Percentiles rank a stretch among this genome's conserved stretches.
Conservation (phyloP, 2,888 invertebrate genomes). For the Troides oblongomaculatus region DNA sequence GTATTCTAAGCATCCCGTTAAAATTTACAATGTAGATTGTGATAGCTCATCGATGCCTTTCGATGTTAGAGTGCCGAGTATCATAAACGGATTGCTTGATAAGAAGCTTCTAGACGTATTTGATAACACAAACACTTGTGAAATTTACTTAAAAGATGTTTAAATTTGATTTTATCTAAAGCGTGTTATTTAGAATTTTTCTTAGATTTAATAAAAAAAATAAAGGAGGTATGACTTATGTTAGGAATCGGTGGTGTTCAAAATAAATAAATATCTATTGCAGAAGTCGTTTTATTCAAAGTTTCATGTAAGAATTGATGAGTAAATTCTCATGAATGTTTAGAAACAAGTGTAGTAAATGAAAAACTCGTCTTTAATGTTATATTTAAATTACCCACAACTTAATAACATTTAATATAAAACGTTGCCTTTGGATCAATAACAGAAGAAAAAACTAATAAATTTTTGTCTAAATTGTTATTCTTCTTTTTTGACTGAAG, state of each 20-base stretch:
- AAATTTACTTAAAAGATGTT: not conserved
- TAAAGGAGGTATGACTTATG: not conserved
- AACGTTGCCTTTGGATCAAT: no score
- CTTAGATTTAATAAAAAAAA: not conserved
- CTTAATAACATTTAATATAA: no score
- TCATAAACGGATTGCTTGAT: slow-evolving; percentile 11
- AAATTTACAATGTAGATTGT: slow-evolving; percentile 2
- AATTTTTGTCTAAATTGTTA: not conserved
- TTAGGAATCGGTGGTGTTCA: not conserved
- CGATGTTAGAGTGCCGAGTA: not conserved
- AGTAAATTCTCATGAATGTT: not conserved
- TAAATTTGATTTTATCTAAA: not conserved
- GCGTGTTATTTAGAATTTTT: not conserved
- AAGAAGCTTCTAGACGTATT: slow-evolving; percentile 1
- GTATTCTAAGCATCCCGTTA: slow-evolving; percentile 5
- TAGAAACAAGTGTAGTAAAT: not conserved
- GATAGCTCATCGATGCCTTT: slow-evolving; percentile 2
- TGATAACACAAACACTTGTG: slow-evolving; percentile 9
- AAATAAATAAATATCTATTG: not conserved
- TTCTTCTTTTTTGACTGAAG: not conserved
- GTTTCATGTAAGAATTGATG: not conserved
- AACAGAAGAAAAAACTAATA: no score
- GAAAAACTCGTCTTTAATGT: not conserved
- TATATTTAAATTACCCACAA: no score
- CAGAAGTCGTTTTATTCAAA: not conserved